Evolutionary conservation across 2,797 vertebrate species (phyloP), one percentile per base, ranked within the genome.

Genomic region (Epinephelus coioides): DNA sequence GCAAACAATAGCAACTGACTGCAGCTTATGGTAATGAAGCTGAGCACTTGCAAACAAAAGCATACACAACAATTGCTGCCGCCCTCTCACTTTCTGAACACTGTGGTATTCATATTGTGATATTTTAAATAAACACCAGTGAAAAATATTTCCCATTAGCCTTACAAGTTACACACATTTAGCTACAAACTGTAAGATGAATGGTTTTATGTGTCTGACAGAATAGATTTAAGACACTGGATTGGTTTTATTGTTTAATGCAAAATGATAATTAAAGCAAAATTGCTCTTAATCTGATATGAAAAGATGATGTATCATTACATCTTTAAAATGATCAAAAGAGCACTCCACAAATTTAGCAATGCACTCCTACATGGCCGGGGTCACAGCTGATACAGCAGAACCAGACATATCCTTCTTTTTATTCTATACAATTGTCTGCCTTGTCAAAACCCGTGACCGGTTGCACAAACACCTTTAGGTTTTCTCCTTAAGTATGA

Each of bases 1-100:
- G 55, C 57, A 69, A 74, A 85, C 77, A 83, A 73, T 47, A 60
- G 49, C 69, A 54, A 53, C 38, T 49, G 66, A 69, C 69, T 55
- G 38, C 50, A 66, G 79, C 62, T 71, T 71, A 73, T 73, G 79
- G 57, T 65, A 72, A 82, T 76, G 77, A 77, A 55, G 56, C 61
- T 19, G 5, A 77, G 63, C 61, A 59, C 65, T 68, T 54, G 53
- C 40, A 62, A 60, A 43, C 19, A 68, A 78, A 82, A 30, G 23
- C 40, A 17, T 5, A 55, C 10, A 43, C 74, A 69, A 65, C n/a
- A 51, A 51, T 40, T 19, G 18, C 57, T 34, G 27, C 46, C 38
- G 46, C 65, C 13, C 59, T 73, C 76, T 59, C 19, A 44, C 65
- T 74, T 43, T 74, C 53, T 30, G 17, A 53, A 55, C 23, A 56